Evolutionary conservation across 1,140 invertebrate genomes (phyloP), one percentile per base, ranked within the genome.

Genomic region (Catajapyx aquilonaris): DNA sequence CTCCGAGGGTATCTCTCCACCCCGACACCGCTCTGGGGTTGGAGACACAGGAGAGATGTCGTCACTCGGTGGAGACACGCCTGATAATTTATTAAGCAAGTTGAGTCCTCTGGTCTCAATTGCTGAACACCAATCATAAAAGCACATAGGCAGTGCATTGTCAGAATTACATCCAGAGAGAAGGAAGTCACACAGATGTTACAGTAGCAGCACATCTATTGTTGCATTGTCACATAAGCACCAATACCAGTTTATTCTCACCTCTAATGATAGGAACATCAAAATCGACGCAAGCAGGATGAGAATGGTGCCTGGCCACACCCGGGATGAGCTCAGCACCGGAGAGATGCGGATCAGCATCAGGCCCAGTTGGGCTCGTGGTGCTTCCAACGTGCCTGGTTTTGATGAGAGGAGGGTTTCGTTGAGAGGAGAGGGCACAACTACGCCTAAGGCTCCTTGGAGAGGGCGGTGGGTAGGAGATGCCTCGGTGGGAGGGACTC

Each of bases 381-480:
- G 40, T 48, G 44, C 41, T 45, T 19, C 44, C 46, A 13, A 59
- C 48, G 46, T 72, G 66, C 41, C 73, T 60, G 10, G 71, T 75
- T 54, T 78, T 78, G 37, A 74, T 57, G 40, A 80, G 55, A 3
- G 76, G 76, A 33, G 76, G 76, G 55, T 80, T 79, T 41, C 73
- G 67, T 9, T 69, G 69, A 36, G 78, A 65, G 20, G 76, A 74
- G 43, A 73, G 62, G 16, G 71, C 67, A 37, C 76, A 57, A 42
- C 71, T 56, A 23, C 78, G 54, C 34, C 71, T 70, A 15, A 71
- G 67, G 49, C 72, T 61, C 31, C 73, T 71, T 31, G 76, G 76
- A 28, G 73, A 77, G 21, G 74, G 76, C 19, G 76, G 76, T 40
- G 76, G 76, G 54, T 80, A 79, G 15, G 73, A 76, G 44, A 76